Percentiles rank a stretch among this genome's conserved stretches.
phyloP scores from a whole-genome alignment of 1,140 invertebrate genomes.

The Brachionus rotundiformis region DNA sequence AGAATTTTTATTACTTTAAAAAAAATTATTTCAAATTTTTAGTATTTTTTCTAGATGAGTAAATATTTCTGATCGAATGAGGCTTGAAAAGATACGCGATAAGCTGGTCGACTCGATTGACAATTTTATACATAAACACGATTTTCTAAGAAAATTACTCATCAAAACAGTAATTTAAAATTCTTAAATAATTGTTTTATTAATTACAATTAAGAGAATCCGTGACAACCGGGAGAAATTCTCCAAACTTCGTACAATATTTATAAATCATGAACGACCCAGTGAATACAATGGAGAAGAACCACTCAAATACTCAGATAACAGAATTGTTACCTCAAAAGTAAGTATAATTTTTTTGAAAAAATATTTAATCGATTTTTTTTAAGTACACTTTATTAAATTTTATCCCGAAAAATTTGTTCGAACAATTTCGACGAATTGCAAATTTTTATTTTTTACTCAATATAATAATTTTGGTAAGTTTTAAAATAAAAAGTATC shows the following conservation, averaged over 20 bases:
- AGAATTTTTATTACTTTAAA: too few species aligned
- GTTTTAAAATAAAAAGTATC: background rate
- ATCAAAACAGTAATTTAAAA: background rate
- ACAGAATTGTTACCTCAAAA: slow-evolving; percentile 46
- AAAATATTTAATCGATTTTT: background rate
- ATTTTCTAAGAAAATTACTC: background rate
- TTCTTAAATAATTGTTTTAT: background rate
- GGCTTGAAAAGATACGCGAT: background rate
- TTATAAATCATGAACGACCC: slow-evolving; percentile 15
- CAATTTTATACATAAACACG: background rate
- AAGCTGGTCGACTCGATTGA: background rate
- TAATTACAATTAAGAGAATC: background rate
- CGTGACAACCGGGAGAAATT: slow-evolving; percentile 29
- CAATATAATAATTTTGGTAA: slow-evolving; percentile 69
- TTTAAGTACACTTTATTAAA: slow-evolving; percentile 84
- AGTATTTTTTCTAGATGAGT: background rate
- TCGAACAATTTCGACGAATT: slow-evolving; percentile 86
- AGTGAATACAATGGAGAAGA: slow-evolving; percentile 5
- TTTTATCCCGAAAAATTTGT: slow-evolving; percentile 91
- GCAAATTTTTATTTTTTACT: slow-evolving; percentile 83
- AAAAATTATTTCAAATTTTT: background rate
- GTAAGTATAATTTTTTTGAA: too few species aligned
- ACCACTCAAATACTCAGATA: slow-evolving; percentile 17
- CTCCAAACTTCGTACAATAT: slow-evolving; percentile 17
- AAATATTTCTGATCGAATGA: background rate